Conservation (phyloP, 2,113 vertebrate species). For the Pagrus major region DNA sequence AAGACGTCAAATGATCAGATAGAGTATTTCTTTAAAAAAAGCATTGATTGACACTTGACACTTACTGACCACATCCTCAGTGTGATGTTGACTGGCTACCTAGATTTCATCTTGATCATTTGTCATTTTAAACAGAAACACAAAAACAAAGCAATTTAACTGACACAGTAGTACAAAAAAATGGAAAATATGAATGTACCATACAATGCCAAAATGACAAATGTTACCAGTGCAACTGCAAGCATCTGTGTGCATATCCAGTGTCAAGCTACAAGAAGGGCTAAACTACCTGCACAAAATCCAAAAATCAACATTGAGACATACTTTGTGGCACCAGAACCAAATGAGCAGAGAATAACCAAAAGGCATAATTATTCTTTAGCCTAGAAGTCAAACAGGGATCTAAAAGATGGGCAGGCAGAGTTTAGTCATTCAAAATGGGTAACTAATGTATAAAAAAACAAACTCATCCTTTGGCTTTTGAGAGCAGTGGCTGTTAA, state of each 20-base stretch:
- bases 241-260: not conserved
- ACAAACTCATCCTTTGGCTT: conserved; percentile 24
- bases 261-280: not conserved
- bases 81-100: not conserved
- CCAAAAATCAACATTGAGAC: not conserved
- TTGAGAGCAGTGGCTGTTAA: not conserved
- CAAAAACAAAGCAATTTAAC: conserved; percentile 15
- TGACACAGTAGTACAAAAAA: conserved; percentile 12
- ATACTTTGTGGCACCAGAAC: not conserved
- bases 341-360: conserved; percentile 2
- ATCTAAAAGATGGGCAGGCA: not conserved
- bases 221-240: conserved; percentile 17
- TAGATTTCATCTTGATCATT: not conserved
- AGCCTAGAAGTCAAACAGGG: not conserved
- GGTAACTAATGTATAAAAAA: not conserved
- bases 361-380: not conserved
- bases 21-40: conserved; percentile 45
- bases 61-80: not conserved
- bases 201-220: conserved; percentile 3
- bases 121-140: conserved; percentile 19
- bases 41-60: conserved; percentile 19
- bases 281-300: conserved; percentile 10
- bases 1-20: conserved; percentile 12
- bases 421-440: not conserved
- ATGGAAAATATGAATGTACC: not conserved